Evolutionary conservation across 1,140 invertebrate genomes (phyloP).

Genomic region (Ganaspis sp.): DNA sequence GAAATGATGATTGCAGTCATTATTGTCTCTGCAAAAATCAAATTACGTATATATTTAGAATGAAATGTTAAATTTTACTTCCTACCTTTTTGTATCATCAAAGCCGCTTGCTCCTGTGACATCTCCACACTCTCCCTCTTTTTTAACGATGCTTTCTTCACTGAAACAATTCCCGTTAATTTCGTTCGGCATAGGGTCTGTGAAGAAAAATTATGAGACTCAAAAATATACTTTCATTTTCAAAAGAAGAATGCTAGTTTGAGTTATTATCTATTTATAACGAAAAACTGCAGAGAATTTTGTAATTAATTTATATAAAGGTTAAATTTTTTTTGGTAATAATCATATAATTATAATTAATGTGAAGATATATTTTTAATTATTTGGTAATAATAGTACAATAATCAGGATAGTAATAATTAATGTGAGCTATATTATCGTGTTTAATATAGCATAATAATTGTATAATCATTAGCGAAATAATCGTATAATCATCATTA

Average conservation of each 20-base stretch:
- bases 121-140: constrained; percentile 51
- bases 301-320: too few species aligned
- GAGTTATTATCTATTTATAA: neutral
- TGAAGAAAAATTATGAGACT: constrained; percentile 49
- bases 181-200: constrained; percentile 40
- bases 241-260: neutral
- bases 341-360: too few species aligned
- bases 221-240: constrained; percentile 39
- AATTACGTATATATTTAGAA: neutral
- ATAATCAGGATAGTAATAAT: too few species aligned
- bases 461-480: too few species aligned
- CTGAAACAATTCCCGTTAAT: constrained; percentile 72
- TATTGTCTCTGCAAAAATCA: neutral
- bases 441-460: too few species aligned
- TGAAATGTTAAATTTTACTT: neutral
- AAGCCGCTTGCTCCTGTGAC: constrained; percentile 81
- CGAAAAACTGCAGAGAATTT: too few species aligned
- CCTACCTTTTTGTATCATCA: constrained; percentile 85
- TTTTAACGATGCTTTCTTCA: constrained; percentile 68
- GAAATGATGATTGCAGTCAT: neutral
- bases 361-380: too few species aligned
- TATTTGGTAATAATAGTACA: too few species aligned
- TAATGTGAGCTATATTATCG: too few species aligned
- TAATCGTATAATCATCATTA: too few species aligned
- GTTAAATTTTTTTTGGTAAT: too few species aligned